Conservation (phyloP, 2,113 vertebrate genomes). For the Amblyornis subalaris region DNA sequence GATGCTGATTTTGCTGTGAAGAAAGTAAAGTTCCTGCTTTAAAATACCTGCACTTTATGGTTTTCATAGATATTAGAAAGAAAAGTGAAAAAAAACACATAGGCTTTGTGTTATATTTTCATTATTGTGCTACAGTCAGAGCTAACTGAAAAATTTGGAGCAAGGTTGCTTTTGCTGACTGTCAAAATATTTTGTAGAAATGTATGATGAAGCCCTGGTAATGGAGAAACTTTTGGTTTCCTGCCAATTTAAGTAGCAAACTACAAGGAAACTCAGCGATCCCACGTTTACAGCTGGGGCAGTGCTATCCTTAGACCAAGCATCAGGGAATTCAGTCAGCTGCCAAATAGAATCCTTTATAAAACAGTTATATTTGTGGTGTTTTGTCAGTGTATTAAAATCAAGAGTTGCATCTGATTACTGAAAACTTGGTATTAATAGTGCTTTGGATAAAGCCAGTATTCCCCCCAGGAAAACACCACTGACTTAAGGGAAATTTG, state of each 20-base stretch:
- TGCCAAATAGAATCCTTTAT: background rate
- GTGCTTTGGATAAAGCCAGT: background rate
- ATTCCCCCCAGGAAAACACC: slow-evolving; percentile 33
- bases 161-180: background rate
- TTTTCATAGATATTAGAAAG: background rate
- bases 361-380: background rate
- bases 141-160: background rate
- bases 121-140: background rate
- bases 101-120: background rate
- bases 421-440: background rate
- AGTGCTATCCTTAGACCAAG: background rate
- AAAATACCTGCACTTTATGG: background rate
- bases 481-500: slow-evolving; percentile 36
- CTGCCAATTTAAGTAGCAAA: background rate
- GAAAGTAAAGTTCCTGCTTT: background rate
- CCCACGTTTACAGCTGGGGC: background rate
- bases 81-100: background rate
- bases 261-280: background rate
- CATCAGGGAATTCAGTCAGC: background rate
- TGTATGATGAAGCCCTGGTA: rapidly evolving
- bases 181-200: background rate
- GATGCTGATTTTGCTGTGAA: background rate
- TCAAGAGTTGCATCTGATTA: background rate
- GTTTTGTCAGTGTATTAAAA: background rate
- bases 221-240: background rate